Evolutionary conservation across 2,888 invertebrate species (phyloP), one percentile per base, ranked within the genome.

Genomic region (Clunio marinus): DNA sequence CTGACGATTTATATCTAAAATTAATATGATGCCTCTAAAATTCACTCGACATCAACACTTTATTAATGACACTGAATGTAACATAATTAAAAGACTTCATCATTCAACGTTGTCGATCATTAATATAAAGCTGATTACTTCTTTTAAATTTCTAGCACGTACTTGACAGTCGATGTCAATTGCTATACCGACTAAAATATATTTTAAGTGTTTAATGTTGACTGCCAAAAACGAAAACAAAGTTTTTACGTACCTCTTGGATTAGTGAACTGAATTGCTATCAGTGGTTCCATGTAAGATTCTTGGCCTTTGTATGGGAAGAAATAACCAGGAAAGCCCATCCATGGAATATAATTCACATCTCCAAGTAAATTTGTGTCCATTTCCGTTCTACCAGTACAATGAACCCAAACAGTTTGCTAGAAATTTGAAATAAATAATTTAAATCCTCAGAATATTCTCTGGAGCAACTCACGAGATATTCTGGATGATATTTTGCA

Each of bases 291-390:
- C 68, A 82, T 77, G 72, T 84, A 84, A 46, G 83, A 82, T 63
- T 78, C 78, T 8, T 79, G 78, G 71, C 83, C 82, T 70, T 77
- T 77, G 73, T 79, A 84, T 0, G 84, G 84, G 75, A 82, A 84
- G 74, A 80, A 84, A 71, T 80, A 82, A 1, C 81, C 80, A 1
- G 82, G 81, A 71, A 83, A 82, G 72, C 84, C 83, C 71, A 76
- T 76, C 65, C 79, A 77, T n/a, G 83, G 83, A 25, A 78, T 73
- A 76, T 85, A 85, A 5, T 76, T 73, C 41, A 87, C 75, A 5
- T 80, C 78, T 1, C 86, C 87, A 70, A 86, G 80, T 73, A 85
- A 84, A 73, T 87, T 87, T 70, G 81, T 76, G 74, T 87, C 86
- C 13, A 82, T 81, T 5, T 84, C 81, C 73, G 82, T 83, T 78